Conservation (phyloP, 2,888 invertebrate species). For the Melanostoma mellinum region DNA sequence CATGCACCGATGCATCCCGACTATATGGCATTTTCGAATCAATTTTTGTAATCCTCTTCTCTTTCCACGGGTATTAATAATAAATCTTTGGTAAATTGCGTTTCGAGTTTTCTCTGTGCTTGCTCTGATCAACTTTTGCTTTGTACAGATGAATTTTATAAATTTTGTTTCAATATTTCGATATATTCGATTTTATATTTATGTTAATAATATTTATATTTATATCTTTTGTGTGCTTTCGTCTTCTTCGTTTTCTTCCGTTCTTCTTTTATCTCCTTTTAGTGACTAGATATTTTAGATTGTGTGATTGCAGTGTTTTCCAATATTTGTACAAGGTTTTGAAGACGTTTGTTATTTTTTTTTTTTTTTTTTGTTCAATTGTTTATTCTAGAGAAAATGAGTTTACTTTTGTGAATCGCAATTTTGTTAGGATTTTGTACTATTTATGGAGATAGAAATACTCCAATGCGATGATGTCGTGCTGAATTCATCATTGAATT, state of each 20-base stretch:
- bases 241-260: slow-evolving; percentile 31
- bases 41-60: slow-evolving; percentile 31
- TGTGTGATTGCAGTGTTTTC: slow-evolving; percentile 54
- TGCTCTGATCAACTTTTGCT: background rate
- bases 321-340: slow-evolving; percentile 31
- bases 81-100: slow-evolving; percentile 64
- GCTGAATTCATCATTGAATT: slow-evolving; percentile 81
- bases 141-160: slow-evolving; percentile 28
- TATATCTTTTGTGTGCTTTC: slow-evolving; percentile 23
- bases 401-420: slow-evolving; percentile 27
- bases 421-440: slow-evolving; percentile 27
- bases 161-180: slow-evolving; percentile 49
- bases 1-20: slow-evolving; percentile 81
- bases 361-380: slow-evolving; percentile 56
- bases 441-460: slow-evolving; percentile 81
- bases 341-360: slow-evolving; percentile 24
- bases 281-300: slow-evolving; percentile 59
- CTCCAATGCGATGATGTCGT: slow-evolving; percentile 82
- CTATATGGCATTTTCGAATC: slow-evolving; percentile 80
- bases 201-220: slow-evolving; percentile 42
- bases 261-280: slow-evolving; percentile 36
- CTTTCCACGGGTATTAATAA: slow-evolving; percentile 3
- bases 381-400: slow-evolving; percentile 14
- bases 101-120: slow-evolving; percentile 46
- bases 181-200: slow-evolving; percentile 37